A percentile compares a stretch with the other conserved stretches of the same genome.
phyloP scores from a whole-genome alignment of 2,888 invertebrate genomes.

The Scaptodrosophila latifasciaeformis region DNA sequence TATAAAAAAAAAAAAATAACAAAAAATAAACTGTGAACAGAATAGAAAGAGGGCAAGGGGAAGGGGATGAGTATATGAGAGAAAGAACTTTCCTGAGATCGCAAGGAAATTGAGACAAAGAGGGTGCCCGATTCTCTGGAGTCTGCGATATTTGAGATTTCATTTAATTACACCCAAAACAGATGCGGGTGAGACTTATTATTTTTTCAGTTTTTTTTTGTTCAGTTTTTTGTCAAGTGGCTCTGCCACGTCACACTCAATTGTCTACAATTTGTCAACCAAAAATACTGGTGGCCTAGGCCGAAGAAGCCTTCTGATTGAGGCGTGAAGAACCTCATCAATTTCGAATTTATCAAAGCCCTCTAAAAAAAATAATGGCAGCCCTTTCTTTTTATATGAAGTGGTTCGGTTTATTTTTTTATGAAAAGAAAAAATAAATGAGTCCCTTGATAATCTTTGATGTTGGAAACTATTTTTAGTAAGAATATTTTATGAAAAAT shows the following conservation, averaged over 20 bases:
- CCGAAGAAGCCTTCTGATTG: constrained; percentile 31
- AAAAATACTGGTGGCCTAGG: neutral
- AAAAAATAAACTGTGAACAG: neutral
- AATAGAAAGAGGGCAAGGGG: neutral
- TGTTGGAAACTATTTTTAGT: too few relatives aligned
- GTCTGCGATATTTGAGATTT: constrained; percentile 32
- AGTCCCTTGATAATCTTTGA: too few relatives aligned
- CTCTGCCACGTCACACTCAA: constrained; percentile 33
- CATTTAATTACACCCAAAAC: constrained; percentile 40
- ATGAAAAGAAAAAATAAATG: too few relatives aligned
- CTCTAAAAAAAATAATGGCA: constrained; percentile 16
- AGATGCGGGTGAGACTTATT: constrained; percentile 43
- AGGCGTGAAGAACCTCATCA: constrained; percentile 51
- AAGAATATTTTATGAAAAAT: too few relatives aligned
- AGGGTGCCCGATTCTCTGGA: neutral
- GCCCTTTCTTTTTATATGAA: constrained; percentile 21
- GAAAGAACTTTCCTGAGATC: neutral
- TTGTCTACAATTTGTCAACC: constrained; percentile 47
- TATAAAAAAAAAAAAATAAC: neutral
- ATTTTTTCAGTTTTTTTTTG: too few relatives aligned
- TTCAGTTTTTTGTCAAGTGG: too few relatives aligned
- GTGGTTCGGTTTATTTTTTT: too few relatives aligned
- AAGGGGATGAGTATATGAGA: too few relatives aligned
- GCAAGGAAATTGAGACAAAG: too few relatives aligned
- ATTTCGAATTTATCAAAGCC: constrained; percentile 42